These are phyloP conservation scores for Tanytarsus gracilentus DNA, from an alignment of 2,888 invertebrate genomes.

Conservation along the genomic window DNA sequence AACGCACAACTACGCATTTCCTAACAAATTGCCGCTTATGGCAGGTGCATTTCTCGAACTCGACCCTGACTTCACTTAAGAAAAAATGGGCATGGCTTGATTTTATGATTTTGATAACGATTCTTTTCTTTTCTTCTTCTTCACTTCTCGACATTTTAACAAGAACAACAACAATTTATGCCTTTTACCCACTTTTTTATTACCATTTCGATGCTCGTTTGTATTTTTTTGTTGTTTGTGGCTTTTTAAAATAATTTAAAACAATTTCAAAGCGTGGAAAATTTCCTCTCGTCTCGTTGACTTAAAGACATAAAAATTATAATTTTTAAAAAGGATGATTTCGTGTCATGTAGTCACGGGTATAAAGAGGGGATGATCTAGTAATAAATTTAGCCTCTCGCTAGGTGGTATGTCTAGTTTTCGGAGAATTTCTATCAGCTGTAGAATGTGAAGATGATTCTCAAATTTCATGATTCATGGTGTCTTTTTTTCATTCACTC, in stretches of 20 bases:
- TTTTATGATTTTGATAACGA: constrained; percentile 21
- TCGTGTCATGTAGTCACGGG: background rate
- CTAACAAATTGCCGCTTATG: constrained; percentile 23
- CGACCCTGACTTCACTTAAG: constrained; percentile 26
- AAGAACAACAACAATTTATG: no score
- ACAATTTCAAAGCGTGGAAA: constrained; percentile 12
- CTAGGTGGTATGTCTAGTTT: constrained; percentile 20
- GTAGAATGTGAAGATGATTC: background rate
- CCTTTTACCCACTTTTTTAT: background rate
- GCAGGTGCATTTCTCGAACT: constrained; percentile 27
- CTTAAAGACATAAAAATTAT: constrained; percentile 23
- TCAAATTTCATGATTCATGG: background rate
- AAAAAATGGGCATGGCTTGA: constrained; percentile 5
- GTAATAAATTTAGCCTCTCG: background rate
- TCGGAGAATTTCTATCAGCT: constrained; percentile 10
- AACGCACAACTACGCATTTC: constrained; percentile 14
- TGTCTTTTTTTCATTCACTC: no score
- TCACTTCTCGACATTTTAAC: no score
- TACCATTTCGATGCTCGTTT: background rate
- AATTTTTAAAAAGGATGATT: constrained; percentile 1
- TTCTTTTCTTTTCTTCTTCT: background rate
- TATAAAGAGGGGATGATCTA: background rate
- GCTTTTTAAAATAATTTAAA: constrained; percentile 21
- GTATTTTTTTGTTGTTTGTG: constrained; percentile 5
- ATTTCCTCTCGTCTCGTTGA: constrained; percentile 4